Evolutionary conservation across 2,113 vertebrate species (phyloP).

Genomic region (Accipiter virgatus): DNA sequence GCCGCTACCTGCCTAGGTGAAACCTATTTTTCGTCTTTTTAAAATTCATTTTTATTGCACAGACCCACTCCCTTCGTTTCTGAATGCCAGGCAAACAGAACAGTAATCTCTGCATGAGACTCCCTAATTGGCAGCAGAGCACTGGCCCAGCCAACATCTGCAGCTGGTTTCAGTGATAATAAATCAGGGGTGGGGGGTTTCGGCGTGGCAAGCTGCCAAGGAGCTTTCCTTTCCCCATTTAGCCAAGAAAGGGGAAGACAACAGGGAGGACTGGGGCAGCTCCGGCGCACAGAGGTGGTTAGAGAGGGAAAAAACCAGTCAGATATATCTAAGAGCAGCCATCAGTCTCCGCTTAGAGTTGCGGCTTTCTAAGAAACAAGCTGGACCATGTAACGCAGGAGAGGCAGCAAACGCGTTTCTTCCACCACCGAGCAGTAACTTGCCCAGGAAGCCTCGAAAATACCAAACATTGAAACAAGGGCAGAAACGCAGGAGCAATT

Average conservation of each 20-base stretch:
- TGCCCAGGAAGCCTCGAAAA: background rate
- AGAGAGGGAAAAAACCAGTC: background rate
- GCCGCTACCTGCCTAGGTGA: background rate
- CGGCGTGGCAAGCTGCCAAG: slow-evolving; percentile 8
- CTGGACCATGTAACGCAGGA: background rate
- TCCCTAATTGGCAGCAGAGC: slow-evolving; percentile 86
- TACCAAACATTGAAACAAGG: background rate
- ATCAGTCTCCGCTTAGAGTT: rapidly evolving
- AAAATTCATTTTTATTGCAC: background rate
- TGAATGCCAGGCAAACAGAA: slow-evolving; percentile 30
- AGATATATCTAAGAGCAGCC: rapidly evolving
- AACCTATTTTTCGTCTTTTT: background rate
- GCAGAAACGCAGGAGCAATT: background rate
- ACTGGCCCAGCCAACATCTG: slow-evolving; percentile 83
- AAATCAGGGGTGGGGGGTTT: slow-evolving; percentile 78
- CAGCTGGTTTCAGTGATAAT: slow-evolving; percentile 86
- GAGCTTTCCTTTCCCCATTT: slow-evolving; percentile 38
- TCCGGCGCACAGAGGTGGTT: background rate
- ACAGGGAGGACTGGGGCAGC: background rate
- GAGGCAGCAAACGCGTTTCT: rapidly evolving
- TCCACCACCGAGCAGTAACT: background rate
- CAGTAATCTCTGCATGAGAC: slow-evolving; percentile 80
- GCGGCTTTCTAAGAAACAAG: background rate
- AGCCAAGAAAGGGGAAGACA: slow-evolving; percentile 24
- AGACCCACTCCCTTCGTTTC: background rate